Conservation (phyloP, 2,797 vertebrate species). For the Ctenopoma kingsleyae region DNA sequence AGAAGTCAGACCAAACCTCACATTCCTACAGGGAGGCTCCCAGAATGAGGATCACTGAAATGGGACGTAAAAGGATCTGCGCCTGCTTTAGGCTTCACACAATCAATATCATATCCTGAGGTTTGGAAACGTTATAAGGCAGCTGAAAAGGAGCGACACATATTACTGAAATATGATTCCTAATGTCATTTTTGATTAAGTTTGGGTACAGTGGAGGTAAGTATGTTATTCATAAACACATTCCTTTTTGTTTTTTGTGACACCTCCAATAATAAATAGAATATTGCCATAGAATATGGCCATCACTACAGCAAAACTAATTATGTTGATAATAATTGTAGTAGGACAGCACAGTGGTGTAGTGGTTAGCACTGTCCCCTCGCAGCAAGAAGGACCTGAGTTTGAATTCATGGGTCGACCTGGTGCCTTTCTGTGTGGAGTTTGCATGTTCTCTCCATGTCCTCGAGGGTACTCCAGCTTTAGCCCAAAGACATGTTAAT, state of each 20-base stretch:
- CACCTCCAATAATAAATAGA: not conserved
- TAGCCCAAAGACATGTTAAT: too few relatives aligned
- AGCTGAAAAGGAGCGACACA: conserved; percentile 30
- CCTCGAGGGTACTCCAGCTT: too few relatives aligned
- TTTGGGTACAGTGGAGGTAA: conserved; percentile 46
- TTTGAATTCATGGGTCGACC: too few relatives aligned
- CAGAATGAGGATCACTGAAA: conserved; percentile 47
- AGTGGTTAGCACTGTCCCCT: too few relatives aligned
- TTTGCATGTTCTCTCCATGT: too few relatives aligned
- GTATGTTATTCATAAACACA: conserved; percentile 33
- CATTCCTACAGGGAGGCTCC: conserved; percentile 55
- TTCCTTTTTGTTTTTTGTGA: conserved; percentile 3
- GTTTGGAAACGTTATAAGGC: conserved; percentile 44
- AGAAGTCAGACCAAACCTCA: conserved; percentile 61
- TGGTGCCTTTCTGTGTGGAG: too few relatives aligned
- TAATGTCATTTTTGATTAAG: conserved; percentile 54
- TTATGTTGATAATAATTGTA: not conserved
- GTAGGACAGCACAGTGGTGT: not conserved
- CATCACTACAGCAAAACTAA: not conserved
- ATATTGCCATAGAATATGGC: not conserved
- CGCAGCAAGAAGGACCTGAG: too few relatives aligned
- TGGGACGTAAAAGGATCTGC: conserved; percentile 34
- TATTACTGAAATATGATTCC: conserved; percentile 54
- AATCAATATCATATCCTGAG: conserved; percentile 50
- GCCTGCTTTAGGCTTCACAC: conserved; percentile 46